Percentiles rank a stretch among this genome's conserved stretches.
These are phyloP conservation scores for Hyperoplus immaculatus DNA, from an alignment of 2,797 vertebrate genomes.

Conservation along the genomic window DNA sequence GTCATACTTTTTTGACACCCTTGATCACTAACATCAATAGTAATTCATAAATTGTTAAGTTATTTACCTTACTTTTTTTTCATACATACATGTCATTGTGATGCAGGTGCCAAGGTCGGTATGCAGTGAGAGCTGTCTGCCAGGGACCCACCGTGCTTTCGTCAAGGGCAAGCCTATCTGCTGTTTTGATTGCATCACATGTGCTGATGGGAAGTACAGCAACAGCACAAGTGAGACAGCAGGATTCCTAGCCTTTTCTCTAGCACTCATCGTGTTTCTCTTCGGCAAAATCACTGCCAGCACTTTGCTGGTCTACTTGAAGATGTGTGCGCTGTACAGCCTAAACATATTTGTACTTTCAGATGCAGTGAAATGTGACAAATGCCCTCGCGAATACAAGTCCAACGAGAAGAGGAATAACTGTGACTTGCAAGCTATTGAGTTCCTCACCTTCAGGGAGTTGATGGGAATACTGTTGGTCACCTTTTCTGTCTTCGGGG, in stretches of 20 bases:
- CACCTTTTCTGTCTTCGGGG: constrained; percentile 82
- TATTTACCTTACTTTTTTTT: neutral
- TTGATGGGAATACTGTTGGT: constrained; percentile 84
- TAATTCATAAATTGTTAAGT: neutral
- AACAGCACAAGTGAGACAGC: constrained; percentile 86
- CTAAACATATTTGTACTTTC: constrained; percentile 83
- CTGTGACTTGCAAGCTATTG: constrained; percentile 84
- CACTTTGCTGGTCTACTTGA: constrained; percentile 68
- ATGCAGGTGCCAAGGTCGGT: constrained; percentile 83
- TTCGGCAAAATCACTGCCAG: constrained; percentile 69
- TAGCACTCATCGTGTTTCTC: constrained; percentile 74
- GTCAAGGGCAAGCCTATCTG: constrained; percentile 85
- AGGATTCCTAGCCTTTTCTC: constrained; percentile 66
- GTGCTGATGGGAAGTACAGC: constrained; percentile 85
- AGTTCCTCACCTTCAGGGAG: constrained; percentile 85
- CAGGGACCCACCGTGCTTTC: constrained; percentile 81
- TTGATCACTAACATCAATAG: no score
- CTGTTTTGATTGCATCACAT: constrained; percentile 86
- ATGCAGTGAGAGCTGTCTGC: constrained; percentile 85
- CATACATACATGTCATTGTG: constrained; percentile 5
- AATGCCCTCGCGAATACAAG: constrained; percentile 85
- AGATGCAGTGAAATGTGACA: constrained; percentile 87
- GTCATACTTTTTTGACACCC: neutral
- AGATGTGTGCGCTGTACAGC: constrained; percentile 71
- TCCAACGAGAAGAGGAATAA: constrained; percentile 81